Evolutionary conservation across 2,797 vertebrate genomes (phyloP).

Genomic region (Zalophus californianus): DNA sequence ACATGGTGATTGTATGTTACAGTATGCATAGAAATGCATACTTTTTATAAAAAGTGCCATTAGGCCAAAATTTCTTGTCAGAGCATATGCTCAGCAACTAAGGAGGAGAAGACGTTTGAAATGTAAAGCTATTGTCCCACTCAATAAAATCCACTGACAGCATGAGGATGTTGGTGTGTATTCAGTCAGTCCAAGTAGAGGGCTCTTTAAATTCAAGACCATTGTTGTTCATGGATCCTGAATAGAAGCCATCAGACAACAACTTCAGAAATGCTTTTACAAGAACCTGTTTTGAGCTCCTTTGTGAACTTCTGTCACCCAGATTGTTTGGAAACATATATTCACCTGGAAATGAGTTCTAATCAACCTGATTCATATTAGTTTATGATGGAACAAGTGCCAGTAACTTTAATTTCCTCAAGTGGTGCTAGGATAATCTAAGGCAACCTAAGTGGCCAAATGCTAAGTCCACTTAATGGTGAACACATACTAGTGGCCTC

Average conservation of each 20-base stretch:
- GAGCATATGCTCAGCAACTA: not conserved
- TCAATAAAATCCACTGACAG: not conserved
- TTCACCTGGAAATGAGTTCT: not conserved
- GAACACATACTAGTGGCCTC: not conserved
- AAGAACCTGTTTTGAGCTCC: not conserved
- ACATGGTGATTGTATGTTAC: not conserved
- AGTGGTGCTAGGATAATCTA: not conserved
- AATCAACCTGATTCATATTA: not conserved
- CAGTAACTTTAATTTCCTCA: slow-evolving; percentile 2
- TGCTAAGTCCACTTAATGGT: not conserved
- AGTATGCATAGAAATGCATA: not conserved
- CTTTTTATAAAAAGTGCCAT: not conserved
- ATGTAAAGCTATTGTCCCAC: not conserved
- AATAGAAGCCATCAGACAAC: not conserved
- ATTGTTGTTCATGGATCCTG: not conserved
- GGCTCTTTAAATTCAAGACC: not conserved
- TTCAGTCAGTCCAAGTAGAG: not conserved
- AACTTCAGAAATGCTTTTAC: not conserved
- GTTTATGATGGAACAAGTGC: not conserved
- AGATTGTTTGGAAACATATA: slow-evolving; percentile 39
- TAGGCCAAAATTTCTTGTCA: not conserved
- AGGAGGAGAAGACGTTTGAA: not conserved
- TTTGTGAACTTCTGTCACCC: not conserved
- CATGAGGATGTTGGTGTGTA: not conserved
- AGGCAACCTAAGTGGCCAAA: not conserved